Conservation (phyloP, 2,888 invertebrate species). For the Alloplasta piceator region DNA sequence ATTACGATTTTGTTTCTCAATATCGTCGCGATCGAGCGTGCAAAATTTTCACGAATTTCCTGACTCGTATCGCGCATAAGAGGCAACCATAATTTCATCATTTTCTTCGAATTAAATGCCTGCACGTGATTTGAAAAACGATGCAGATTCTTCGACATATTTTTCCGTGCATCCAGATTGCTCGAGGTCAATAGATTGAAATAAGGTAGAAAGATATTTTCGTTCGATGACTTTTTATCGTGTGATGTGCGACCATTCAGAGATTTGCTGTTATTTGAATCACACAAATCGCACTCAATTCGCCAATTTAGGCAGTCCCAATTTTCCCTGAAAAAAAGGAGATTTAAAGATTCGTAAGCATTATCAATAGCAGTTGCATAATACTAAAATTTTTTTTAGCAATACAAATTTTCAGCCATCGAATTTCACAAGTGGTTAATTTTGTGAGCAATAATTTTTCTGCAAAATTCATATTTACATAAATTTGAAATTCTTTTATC, state of each 20-base stretch:
- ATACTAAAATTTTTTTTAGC: slow-evolving; percentile 14
- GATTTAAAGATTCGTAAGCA: background rate
- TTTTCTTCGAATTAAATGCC: slow-evolving; percentile 80
- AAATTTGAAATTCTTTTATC: too few relatives aligned
- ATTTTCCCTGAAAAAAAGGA: slow-evolving; percentile 27
- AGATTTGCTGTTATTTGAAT: slow-evolving; percentile 7
- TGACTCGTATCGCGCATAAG: slow-evolving; percentile 79
- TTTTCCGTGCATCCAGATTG: slow-evolving; percentile 76
- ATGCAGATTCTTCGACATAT: slow-evolving; percentile 81
- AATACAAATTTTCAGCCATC: too few relatives aligned
- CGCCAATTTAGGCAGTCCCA: slow-evolving; percentile 59
- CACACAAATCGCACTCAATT: slow-evolving; percentile 60
- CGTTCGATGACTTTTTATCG: slow-evolving; percentile 3
- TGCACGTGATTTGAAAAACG: slow-evolving; percentile 82
- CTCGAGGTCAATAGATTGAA: slow-evolving; percentile 74
- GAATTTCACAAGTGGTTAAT: too few relatives aligned
- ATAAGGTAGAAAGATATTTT: slow-evolving; percentile 66
- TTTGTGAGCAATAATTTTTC: too few relatives aligned
- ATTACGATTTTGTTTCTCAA: slow-evolving; percentile 79
- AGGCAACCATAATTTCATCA: slow-evolving; percentile 81
- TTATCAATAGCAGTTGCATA: background rate
- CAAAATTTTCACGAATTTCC: slow-evolving; percentile 79
- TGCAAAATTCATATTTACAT: too few relatives aligned
- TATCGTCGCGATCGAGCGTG: slow-evolving; percentile 77
- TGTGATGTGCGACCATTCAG: background rate